phyloP scores from a whole-genome alignment of 2,888 invertebrate genomes.

The Andrena hattorfiana region DNA sequence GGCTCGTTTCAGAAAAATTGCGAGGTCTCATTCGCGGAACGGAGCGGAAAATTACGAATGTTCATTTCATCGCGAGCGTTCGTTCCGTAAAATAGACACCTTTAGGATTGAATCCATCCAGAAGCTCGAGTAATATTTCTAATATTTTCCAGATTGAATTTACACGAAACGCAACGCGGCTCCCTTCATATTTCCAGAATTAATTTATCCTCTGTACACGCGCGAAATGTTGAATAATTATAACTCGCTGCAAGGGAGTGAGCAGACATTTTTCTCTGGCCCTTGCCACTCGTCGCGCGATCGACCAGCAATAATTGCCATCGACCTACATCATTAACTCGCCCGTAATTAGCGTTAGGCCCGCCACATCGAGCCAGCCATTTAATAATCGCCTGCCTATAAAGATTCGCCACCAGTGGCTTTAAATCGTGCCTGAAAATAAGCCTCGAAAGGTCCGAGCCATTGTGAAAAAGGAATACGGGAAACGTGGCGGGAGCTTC shows the following conservation, averaged over 20 bases:
- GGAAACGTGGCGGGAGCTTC: no score
- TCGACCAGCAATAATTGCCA: conserved; percentile 48
- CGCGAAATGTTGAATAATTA: conserved; percentile 26
- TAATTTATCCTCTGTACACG: not conserved
- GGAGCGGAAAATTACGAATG: not conserved
- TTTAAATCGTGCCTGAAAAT: conserved; percentile 3
- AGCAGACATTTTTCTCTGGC: conserved; percentile 5
- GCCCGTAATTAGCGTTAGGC: conserved; percentile 34
- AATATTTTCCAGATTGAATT: not conserved
- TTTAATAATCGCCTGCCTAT: not conserved
- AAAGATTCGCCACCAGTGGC: conserved; percentile 14
- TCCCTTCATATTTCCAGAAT: not conserved
- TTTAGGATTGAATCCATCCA: not conserved
- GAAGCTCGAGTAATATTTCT: not conserved
- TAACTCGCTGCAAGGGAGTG: not conserved
- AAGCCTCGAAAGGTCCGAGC: not conserved
- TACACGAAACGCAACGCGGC: no score
- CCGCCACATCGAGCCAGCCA: conserved; percentile 1
- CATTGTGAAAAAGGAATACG: no score
- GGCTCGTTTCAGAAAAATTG: not conserved
- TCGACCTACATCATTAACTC: conserved; percentile 53
- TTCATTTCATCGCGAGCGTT: not conserved
- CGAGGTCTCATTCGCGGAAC: not conserved
- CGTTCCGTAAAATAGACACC: not conserved
- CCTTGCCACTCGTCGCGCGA: conserved; percentile 31